Base-by-base conservation (phyloP, 2,797 vertebrate species). In the Denticeps clupeoides region DNA sequence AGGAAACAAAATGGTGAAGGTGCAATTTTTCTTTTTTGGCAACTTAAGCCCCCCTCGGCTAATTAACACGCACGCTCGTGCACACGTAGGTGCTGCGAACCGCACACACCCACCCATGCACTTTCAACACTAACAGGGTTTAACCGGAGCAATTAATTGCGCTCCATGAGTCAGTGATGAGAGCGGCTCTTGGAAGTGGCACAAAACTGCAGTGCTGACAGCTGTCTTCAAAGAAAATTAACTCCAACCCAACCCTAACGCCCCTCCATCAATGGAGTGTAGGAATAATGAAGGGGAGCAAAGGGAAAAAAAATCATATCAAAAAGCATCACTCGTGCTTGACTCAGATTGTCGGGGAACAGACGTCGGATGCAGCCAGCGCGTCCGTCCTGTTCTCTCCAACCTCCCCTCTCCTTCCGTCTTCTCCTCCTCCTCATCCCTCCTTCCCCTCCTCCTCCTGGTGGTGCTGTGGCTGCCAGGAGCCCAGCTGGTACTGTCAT, bases 401-500 rank as follows among this genome's bases (percentile, higher is more conserved):
- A 16, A 48, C 32, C 8, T 41, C 22, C 38, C 7, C 33, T 19
- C 18, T 19, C 3, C 3, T 19, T 19, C 26, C 8, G 19, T 13
- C 44, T 19, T 29, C 15, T 15, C 23, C 38, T 49, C 38, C 49
- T 55, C 49, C 49, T 41, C 47, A 42, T 49, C 48, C 55, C 42
- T 43, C 61, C 53, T 13, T 49, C 51, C 33, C 28, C 41, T 60
- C 40, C 35, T 54, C 40, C 51, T 22, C 29, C 32, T 9, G 16
- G 7, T 37, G 28, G 28, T 55, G 53, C 72, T 61, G 70, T 58
- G 57, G 72, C 74, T 73, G 75, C 77, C 75, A 73, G 72, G 58
- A 75, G 79, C 64, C 72, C 81, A 83, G 80, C 81, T 85, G 82
- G 79, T 78, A 78, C 78, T 79, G 80, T 83, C 80, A 78, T 78